Percentiles rank a stretch among this genome's conserved stretches.
Evolutionary conservation across 2,113 vertebrate species (phyloP).

Genomic region (Chaenogobius annularis): DNA sequence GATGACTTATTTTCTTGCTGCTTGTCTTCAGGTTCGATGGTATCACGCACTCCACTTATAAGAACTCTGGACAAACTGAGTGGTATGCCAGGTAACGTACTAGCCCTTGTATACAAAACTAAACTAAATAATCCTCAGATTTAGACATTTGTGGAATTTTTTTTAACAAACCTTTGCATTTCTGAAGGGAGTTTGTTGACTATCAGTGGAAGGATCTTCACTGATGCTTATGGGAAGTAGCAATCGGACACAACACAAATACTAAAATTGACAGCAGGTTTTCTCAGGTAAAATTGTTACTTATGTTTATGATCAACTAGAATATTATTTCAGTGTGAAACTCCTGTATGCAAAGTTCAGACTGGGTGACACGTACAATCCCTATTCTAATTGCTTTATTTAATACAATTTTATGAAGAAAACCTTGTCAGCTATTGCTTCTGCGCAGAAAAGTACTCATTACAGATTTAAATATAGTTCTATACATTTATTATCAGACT

Average conservation of each 20-base stretch:
- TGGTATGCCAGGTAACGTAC: constrained; percentile 79
- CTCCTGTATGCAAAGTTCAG: no score
- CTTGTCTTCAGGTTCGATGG: constrained; percentile 61
- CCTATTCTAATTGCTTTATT: no score
- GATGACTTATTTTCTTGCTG: neutral
- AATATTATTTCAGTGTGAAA: neutral
- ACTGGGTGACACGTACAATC: no score
- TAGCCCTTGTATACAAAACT: neutral
- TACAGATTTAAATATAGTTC: no score
- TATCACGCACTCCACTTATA: constrained; percentile 78
- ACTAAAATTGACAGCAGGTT: constrained; percentile 67
- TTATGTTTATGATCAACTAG: neutral
- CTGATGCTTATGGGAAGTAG: constrained; percentile 86
- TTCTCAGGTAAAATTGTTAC: constrained; percentile 78
- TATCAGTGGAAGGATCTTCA: constrained; percentile 72
- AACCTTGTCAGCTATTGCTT: no score
- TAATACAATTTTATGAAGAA: no score
- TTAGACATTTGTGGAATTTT: neutral
- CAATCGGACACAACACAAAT: constrained; percentile 77
- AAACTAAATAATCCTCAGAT: neutral
- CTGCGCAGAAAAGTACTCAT: no score
- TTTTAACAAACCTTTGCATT: neutral
- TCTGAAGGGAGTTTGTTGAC: constrained; percentile 77
- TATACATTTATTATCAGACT: no score
- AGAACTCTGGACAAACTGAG: constrained; percentile 61